Evolutionary conservation across 2,113 vertebrate species (phyloP), one percentile per base, ranked within the genome.

Genomic region (Pterocles gutturalis): DNA sequence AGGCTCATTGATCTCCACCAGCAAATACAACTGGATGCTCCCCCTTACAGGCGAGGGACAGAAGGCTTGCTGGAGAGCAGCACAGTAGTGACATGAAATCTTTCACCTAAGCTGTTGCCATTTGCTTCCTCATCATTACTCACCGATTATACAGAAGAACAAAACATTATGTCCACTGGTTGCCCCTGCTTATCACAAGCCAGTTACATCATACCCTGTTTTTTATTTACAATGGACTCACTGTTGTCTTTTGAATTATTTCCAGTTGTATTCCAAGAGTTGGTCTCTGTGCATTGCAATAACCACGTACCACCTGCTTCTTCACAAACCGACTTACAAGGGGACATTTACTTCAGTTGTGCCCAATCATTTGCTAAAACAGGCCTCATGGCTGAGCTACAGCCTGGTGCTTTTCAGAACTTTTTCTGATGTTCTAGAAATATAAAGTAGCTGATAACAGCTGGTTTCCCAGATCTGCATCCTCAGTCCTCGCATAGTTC

Each of bases 201-300:
- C 49, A 33, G 8, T 75, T 75, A 89, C 53, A 57, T 84, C 80
- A 94, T 12, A 90, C 8, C 62, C 65, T 84, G 65, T 8, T 92
- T 95, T 93, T 93, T 51, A 82, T 75, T 94, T 89, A 89, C 83
- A 92, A 67, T 36, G 18, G 79, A 67, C 24, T 86, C 64, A 53
- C 60, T 55, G 60, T 41, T 75, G 67, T 36, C 72, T 69, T 81
- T 64, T 75, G 61, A 96, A 71, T 89, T 43, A 29, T 80, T 66
- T 92, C 60, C 73, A 73, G 29, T 31, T 51, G 25, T 46, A 81
- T 60, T 89, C 34, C 71, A 80, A 77, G 46, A 64, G 25, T 24
- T 73, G 15, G 67, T 82, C 76, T 80, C 62, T 53, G 18, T 64
- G 33, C 48, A 21, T 41, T 77, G 34, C 18, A 88, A 62, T 55